These are phyloP conservation scores for Adela reaumurella DNA, from an alignment of 2,888 invertebrate genomes.

Conservation along the genomic window DNA sequence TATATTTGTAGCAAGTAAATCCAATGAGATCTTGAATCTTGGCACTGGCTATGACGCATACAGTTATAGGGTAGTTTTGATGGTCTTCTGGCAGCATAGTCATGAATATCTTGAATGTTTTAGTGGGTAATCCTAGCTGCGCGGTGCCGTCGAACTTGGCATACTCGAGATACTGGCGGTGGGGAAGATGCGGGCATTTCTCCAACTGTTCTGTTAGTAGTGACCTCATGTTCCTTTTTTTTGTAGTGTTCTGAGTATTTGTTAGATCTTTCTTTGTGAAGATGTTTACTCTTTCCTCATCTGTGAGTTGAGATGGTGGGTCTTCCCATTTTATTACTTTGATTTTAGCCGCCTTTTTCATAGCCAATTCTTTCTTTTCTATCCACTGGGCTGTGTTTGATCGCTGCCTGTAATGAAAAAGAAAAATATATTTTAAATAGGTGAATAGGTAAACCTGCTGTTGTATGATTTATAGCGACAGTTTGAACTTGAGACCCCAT, in stretches of 20 bases:
- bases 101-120: slow-evolving; percentile 86
- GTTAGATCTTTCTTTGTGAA: slow-evolving; percentile 48
- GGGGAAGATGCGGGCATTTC: slow-evolving; percentile 71
- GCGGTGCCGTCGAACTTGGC: slow-evolving; percentile 89
- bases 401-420: slow-evolving; percentile 59
- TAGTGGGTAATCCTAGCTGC: slow-evolving; percentile 72
- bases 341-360: slow-evolving; percentile 73
- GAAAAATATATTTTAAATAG: too few species aligned
- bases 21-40: slow-evolving; percentile 91
- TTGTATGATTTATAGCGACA: too few species aligned
- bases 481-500: too few species aligned
- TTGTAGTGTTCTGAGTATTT: slow-evolving; percentile 22
- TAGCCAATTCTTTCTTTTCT: slow-evolving; percentile 84
- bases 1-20: slow-evolving; percentile 84
- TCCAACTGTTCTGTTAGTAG: slow-evolving; percentile 72
- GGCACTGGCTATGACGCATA: slow-evolving; percentile 77
- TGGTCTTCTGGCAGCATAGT: slow-evolving; percentile 81
- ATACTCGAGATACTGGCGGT: slow-evolving; percentile 86
- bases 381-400: slow-evolving; percentile 86
- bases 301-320: slow-evolving; percentile 39
- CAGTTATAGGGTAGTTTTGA: slow-evolving; percentile 78
- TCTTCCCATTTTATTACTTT: slow-evolving; percentile 73
- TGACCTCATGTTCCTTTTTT: slow-evolving; percentile 47
- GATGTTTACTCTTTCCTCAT: slow-evolving; percentile 57
- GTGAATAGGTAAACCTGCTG: too few species aligned